Percentiles rank a stretch among this genome's conserved stretches.
Evolutionary conservation across 1,140 invertebrate species (phyloP).

Genomic region (Gyrodactylus bullatarudis): DNA sequence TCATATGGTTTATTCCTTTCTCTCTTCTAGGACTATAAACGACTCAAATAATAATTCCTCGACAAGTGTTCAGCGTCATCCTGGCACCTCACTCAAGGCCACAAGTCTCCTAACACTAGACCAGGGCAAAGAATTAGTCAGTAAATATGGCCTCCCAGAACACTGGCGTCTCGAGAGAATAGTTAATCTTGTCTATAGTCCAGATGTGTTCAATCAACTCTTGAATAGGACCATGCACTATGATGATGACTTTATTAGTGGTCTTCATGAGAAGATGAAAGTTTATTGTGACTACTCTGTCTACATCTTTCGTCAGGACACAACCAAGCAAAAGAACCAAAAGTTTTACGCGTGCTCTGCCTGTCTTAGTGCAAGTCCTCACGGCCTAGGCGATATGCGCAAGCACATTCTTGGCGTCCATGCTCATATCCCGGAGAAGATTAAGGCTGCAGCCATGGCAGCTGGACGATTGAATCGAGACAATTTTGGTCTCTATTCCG

Average conservation of each 20-base stretch:
- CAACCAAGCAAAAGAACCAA: background rate
- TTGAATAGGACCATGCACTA: background rate
- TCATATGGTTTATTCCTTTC: too few relatives aligned
- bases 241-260: background rate
- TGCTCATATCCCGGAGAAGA: constrained; percentile 1
- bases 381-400: constrained; percentile 2
- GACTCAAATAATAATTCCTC: background rate
- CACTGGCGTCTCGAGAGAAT: background rate
- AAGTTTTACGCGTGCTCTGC: constrained; percentile 2
- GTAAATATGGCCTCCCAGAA: background rate
- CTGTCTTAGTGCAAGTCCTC: background rate
- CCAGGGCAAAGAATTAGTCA: background rate
- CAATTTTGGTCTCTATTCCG: background rate
- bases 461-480: constrained; percentile 1
- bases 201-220: background rate
- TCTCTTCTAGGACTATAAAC: background rate
- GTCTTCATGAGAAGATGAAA: constrained; percentile 5
- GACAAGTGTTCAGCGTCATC: background rate
- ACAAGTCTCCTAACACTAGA: background rate
- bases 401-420: constrained; percentile 7
- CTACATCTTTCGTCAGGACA: background rate
- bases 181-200: background rate
- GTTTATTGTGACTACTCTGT: background rate
- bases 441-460: background rate
- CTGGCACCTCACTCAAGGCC: background rate